Conservation (phyloP, 2,888 invertebrate species). For the Allacma fusca region DNA sequence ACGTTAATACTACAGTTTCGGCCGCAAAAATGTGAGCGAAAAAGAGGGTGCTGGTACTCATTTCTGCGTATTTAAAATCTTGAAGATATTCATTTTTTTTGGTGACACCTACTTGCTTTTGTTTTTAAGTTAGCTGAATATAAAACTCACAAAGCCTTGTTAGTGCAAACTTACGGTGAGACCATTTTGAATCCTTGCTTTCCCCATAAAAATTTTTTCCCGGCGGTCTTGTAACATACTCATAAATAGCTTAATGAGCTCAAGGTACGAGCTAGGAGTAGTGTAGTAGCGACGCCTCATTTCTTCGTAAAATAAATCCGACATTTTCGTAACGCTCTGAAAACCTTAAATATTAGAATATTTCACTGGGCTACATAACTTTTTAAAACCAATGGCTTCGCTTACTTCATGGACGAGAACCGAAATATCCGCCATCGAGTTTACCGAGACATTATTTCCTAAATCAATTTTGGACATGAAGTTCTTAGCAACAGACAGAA, state of each 20-base stretch:
- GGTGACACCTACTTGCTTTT: too few relatives aligned
- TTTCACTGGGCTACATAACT: not conserved
- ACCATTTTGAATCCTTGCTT: constrained; percentile 79
- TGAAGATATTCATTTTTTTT: too few relatives aligned
- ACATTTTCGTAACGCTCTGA: constrained; percentile 81
- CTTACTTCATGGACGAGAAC: constrained; percentile 76
- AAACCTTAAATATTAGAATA: not conserved
- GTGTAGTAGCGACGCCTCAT: constrained; percentile 87
- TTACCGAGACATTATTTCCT: constrained; percentile 67
- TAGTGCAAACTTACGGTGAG: constrained; percentile 70
- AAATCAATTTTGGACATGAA: constrained; percentile 71
- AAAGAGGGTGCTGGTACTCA: too few relatives aligned
- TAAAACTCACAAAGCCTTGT: too few relatives aligned
- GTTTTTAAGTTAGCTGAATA: too few relatives aligned
- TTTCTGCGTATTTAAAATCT: too few relatives aligned
- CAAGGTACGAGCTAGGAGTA: constrained; percentile 89
- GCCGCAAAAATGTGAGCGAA: too few relatives aligned
- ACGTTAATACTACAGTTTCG: too few relatives aligned
- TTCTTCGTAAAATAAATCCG: constrained; percentile 79
- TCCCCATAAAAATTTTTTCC: constrained; percentile 72
- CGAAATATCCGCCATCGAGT: constrained; percentile 72
- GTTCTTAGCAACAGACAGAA: constrained; percentile 81
- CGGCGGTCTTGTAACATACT: constrained; percentile 75
- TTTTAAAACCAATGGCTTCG: too few relatives aligned
- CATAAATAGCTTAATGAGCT: constrained; percentile 81